Evolutionary conservation across 2,888 invertebrate species (phyloP).

Genomic region (Phortica magna): DNA sequence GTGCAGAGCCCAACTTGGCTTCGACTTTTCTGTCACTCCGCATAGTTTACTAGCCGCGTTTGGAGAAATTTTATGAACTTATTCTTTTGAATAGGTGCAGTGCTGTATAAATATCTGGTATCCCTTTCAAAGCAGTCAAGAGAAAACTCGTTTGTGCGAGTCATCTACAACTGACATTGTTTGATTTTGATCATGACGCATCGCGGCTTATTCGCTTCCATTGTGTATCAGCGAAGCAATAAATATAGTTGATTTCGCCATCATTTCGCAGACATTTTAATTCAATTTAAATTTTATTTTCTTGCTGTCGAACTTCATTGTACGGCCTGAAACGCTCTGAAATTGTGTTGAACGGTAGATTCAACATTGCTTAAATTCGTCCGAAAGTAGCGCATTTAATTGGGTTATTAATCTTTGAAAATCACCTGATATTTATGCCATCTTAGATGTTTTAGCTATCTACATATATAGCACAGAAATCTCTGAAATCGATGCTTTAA

Average conservation of each 20-base stretch:
- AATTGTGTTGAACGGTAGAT: too few species aligned
- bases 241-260: conserved; percentile 58
- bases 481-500: too few species aligned
- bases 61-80: conserved; percentile 71
- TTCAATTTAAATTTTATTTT: conserved; percentile 58
- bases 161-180: conserved; percentile 27
- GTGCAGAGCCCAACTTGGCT: background rate
- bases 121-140: conserved; percentile 54
- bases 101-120: conserved; percentile 36
- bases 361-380: too few species aligned
- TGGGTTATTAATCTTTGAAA: too few species aligned
- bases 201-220: conserved; percentile 34
- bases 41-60: conserved; percentile 30
- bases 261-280: conserved; percentile 72
- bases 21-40: background rate
- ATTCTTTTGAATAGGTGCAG: conserved; percentile 55
- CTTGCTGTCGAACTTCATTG: conserved; percentile 11
- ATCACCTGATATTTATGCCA: too few species aligned
- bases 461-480: too few species aligned
- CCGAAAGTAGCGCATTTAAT: too few species aligned
- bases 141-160: conserved; percentile 61
- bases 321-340: background rate
- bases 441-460: too few species aligned
- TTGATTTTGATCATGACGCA: background rate
- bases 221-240: conserved; percentile 50